Evolutionary conservation across 2,113 vertebrate genomes (phyloP), one percentile per base, ranked within the genome.

Genomic region (Rallus limicola): DNA sequence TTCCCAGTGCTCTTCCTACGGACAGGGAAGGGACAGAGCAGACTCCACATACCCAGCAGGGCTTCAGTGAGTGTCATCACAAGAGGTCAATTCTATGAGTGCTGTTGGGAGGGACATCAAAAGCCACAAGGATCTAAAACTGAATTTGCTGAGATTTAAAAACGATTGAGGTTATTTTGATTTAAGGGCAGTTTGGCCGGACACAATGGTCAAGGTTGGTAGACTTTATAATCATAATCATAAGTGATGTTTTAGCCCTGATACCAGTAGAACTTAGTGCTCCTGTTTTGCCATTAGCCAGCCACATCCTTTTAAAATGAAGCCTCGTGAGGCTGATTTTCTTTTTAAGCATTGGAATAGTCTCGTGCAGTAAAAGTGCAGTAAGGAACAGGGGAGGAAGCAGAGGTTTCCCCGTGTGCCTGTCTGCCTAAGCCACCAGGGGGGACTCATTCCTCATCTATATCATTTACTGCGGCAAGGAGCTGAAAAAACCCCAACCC

Each of bases 371-470:
- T 69, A 5, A 5, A 87, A 63, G 16, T 42, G 11, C 28, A 28
- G 0, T 21, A 72, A 67, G 15, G 40, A 77, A 14, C 16, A 40
- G 20, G 24, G 52, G 36, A 40, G 50, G 33, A 16, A 16, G 4
- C 1, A 16, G 67, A 52, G 50, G 13, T 87, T 88, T 84, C 29
- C 82, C 48, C 29, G 4, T 88, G 89, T 69, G 46, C 74, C 84
- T 93, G 50, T 83, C 75, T 84, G 79, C 28, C 55, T 3, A 3
- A 93, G 65, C 96, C 95, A 94, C 93, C 90, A 97, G 96, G 92
- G 96, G 96, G 95, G 62, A 97, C 90, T 96, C 88, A 72, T 80
- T 93, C 92, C 95, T 94, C 82, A 56, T 65, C 90, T 90, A 91
- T 88, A 24, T 29, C 18, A 14, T 63, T 67, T 25, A 19, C 44